These are phyloP conservation scores for Phaethon lepturus DNA, from an alignment of 2,113 vertebrate species.

Conservation along the genomic window DNA sequence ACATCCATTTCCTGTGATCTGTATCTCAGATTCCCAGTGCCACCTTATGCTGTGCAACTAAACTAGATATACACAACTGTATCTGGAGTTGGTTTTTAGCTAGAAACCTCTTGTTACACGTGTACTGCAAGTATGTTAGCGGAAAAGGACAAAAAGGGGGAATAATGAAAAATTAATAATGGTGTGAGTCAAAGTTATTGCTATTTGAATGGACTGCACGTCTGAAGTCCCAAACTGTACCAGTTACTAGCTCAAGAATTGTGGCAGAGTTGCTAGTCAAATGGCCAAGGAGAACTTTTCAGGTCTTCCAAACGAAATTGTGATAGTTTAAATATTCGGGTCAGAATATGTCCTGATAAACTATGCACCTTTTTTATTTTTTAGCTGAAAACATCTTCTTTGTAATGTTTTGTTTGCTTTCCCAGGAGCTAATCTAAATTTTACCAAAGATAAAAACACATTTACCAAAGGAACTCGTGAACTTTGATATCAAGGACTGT, in stretches of 20 bases:
- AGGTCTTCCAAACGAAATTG: background rate
- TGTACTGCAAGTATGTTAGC: background rate
- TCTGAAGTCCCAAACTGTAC: background rate
- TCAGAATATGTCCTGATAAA: background rate
- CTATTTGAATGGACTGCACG: background rate
- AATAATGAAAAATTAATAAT: background rate
- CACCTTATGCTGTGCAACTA: background rate
- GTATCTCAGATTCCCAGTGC: background rate
- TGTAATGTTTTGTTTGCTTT: background rate
- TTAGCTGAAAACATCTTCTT: background rate
- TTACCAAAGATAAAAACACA: background rate
- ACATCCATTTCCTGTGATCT: background rate
- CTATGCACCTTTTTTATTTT: background rate
- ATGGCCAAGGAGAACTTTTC: background rate
- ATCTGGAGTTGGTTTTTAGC: background rate
- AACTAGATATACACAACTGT: accelerated
- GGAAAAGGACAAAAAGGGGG: background rate
- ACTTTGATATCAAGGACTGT: accelerated
- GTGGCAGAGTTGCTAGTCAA: background rate
- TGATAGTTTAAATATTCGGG: background rate
- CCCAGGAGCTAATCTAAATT: background rate
- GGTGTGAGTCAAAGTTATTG: background rate
- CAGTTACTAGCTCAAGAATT: background rate
- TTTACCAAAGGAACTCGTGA: accelerated
- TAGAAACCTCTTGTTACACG: background rate